These are phyloP conservation scores for Odontothrips loti DNA, from an alignment of 2,888 invertebrate genomes.

Conservation along the genomic window DNA sequence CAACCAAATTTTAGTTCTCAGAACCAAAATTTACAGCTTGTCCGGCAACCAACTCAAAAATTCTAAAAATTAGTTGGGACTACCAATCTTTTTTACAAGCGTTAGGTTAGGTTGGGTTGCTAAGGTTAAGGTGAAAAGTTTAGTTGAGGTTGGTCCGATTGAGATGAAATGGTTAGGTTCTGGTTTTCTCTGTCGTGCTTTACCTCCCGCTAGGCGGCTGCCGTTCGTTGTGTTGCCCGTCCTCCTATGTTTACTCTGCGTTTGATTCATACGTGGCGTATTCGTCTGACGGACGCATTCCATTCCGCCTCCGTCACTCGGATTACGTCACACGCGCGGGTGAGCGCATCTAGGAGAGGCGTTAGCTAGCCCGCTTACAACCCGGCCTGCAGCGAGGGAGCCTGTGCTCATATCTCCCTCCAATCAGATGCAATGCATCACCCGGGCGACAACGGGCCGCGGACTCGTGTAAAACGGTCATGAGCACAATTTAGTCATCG, in stretches of 20 bases:
- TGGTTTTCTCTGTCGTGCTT: no score
- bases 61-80: no score
- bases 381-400: no score
- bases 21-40: no score
- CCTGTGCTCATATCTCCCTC: background rate
- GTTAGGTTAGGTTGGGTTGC: no score
- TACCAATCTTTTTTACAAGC: no score
- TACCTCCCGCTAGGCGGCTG: background rate
- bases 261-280: background rate
- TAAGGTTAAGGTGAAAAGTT: no score
- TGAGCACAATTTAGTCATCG: slow-evolving; percentile 4
- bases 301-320: background rate
- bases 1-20: no score
- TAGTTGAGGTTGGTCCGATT: no score
- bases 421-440: background rate
- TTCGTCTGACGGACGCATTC: background rate
- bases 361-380: no score
- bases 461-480: background rate
- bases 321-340: background rate
- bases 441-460: background rate
- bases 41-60: no score
- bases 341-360: background rate
- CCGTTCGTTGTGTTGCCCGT: background rate
- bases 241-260: background rate
- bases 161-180: no score